Conservation (phyloP, 2,797 vertebrate species). For the Micrastur ruficollis region DNA sequence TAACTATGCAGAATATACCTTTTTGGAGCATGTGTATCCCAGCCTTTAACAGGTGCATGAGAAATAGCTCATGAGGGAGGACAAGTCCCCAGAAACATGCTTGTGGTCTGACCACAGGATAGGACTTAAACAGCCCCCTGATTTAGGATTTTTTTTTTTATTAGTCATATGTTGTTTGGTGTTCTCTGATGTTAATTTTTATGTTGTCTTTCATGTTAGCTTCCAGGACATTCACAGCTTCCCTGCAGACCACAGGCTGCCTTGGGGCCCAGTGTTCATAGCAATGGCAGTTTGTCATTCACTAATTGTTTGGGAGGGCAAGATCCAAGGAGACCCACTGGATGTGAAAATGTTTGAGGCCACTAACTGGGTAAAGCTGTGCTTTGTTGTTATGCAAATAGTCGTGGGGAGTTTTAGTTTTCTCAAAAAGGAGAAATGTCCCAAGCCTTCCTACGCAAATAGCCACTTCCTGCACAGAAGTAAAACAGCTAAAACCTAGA, state of each 20-base stretch:
- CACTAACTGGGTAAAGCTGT: slow-evolving; percentile 70
- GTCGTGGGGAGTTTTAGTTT: not conserved
- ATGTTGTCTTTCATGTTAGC: not conserved
- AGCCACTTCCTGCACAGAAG: not conserved
- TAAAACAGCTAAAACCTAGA: not conserved
- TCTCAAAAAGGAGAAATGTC: not conserved
- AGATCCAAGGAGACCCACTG: slow-evolving; percentile 73
- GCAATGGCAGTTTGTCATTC: slow-evolving; percentile 73
- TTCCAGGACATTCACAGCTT: slow-evolving; percentile 66
- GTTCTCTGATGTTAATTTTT: not conserved
- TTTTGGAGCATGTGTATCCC: not conserved
- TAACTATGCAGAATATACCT: not conserved
- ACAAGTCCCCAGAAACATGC: not conserved
- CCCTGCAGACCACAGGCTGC: not conserved
- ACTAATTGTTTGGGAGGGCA: slow-evolving; percentile 63
- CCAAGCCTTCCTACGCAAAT: not conserved
- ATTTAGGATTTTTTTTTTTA: not conserved
- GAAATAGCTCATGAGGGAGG: not conserved
- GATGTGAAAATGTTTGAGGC: slow-evolving; percentile 77
- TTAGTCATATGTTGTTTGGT: not conserved
- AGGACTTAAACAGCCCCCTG: not conserved
- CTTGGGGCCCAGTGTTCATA: slow-evolving; percentile 61
- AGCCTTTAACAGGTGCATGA: not conserved
- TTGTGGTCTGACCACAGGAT: not conserved
- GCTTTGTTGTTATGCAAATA: not conserved